Evolutionary conservation across 2,888 invertebrate species (phyloP).

Genomic region (Ernsta delagoae): DNA sequence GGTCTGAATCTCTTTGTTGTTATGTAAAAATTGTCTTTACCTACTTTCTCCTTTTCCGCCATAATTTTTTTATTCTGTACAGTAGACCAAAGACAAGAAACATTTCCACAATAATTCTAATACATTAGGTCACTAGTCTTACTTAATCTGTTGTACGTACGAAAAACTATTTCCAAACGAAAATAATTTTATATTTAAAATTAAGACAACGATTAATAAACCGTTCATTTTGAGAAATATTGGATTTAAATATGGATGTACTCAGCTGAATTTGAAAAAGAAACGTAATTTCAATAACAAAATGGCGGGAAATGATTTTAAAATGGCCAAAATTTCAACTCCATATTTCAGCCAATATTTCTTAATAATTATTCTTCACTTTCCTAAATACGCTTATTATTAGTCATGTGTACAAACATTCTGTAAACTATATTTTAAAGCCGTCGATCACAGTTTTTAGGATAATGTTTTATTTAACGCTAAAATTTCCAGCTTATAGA

Average conservation of each 20-base stretch:
- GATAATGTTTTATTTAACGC: neutral
- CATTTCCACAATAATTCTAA: conserved; percentile 42
- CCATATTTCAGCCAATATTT: conserved; percentile 32
- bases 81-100: conserved; percentile 59
- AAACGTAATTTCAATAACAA: neutral
- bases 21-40: conserved; percentile 32
- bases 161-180: conserved; percentile 43
- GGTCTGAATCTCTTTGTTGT: conserved; percentile 15
- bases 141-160: conserved; percentile 45
- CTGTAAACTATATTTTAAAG: conserved; percentile 14
- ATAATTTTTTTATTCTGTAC: conserved; percentile 46
- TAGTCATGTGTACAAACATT: conserved; percentile 34
- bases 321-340: conserved; percentile 17
- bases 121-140: conserved; percentile 49
- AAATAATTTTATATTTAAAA: conserved; percentile 20
- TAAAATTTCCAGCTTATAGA: neutral
- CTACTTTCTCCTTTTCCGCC: conserved; percentile 37
- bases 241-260: conserved; percentile 30
- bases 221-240: conserved; percentile 32
- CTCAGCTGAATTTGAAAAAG: neutral
- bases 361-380: conserved; percentile 18
- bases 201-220: conserved; percentile 41
- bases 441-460: conserved; percentile 27
- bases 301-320: conserved; percentile 16
- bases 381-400: conserved; percentile 36